Evolutionary conservation across 2,113 vertebrate species (phyloP).

Genomic region (Ammospiza caudacuta): DNA sequence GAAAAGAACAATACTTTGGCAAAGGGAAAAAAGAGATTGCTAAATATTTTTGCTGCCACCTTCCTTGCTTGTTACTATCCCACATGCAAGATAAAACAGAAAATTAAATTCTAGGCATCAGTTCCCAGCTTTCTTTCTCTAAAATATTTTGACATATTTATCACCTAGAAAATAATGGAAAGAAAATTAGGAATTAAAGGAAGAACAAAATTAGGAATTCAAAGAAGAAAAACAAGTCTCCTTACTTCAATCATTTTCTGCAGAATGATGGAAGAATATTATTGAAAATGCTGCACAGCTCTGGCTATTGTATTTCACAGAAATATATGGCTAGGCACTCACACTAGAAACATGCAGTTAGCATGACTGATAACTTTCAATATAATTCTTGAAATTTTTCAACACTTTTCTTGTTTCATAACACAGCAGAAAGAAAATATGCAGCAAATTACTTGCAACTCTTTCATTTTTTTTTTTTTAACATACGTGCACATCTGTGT

Average conservation of each 20-base stretch:
- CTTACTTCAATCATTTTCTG: not conserved
- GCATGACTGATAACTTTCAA: not conserved
- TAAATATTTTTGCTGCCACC: constrained; percentile 3
- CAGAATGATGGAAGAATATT: not conserved
- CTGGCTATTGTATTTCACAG: not conserved
- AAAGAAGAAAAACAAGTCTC: not conserved
- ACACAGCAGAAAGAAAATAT: not conserved
- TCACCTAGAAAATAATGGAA: not conserved
- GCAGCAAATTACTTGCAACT: not conserved
- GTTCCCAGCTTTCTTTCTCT: not conserved
- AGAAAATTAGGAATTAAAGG: not conserved
- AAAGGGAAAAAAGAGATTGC: not conserved
- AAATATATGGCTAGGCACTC: not conserved
- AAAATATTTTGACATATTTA: not conserved
- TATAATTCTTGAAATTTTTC: not conserved
- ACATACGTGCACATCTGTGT: not conserved
- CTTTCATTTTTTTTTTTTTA: not conserved
- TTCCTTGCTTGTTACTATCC: not conserved
- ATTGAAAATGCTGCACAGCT: not conserved
- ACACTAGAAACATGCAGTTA: not conserved
- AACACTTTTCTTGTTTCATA: not conserved
- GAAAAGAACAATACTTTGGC: not conserved
- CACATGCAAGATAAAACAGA: not conserved
- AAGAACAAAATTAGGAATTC: not conserved
- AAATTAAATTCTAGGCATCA: not conserved